Conservation (phyloP, 2,113 vertebrate species). For the Brachirus orientalis region DNA sequence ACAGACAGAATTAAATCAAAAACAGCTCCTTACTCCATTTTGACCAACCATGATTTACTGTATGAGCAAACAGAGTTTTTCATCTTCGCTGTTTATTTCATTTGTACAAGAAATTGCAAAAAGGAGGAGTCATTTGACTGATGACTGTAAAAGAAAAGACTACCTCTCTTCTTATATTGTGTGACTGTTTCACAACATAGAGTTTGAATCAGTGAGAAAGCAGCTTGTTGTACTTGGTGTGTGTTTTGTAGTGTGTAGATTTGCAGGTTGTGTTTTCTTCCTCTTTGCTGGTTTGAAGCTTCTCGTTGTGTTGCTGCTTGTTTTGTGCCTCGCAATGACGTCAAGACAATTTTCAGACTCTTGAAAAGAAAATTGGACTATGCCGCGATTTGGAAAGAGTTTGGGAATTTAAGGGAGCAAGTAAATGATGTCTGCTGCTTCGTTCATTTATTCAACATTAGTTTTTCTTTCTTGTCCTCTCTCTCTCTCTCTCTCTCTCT, state of each 20-base stretch:
- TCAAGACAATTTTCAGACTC: constrained; percentile 55
- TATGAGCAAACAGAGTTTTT: background rate
- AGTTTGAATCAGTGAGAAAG: constrained; percentile 16
- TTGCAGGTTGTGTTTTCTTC: constrained; percentile 32
- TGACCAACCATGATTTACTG: background rate
- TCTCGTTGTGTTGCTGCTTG: constrained; percentile 40
- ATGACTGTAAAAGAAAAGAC: background rate
- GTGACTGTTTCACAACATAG: too few relatives aligned
- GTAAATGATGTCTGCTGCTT: background rate
- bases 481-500: constrained; percentile 3
- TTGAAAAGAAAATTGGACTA: constrained; percentile 49
- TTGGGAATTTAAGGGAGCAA: background rate
- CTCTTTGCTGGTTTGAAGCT: constrained; percentile 20
- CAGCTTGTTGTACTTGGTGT: constrained; percentile 43
- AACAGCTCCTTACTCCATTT: too few relatives aligned
- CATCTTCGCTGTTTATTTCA: too few relatives aligned
- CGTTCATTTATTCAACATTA: constrained; percentile 14
- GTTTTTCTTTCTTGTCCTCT: constrained; percentile 18
- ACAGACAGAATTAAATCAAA: too few relatives aligned
- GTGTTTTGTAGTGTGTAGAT: constrained; percentile 48
- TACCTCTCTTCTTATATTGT: background rate
- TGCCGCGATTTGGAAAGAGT: constrained; percentile 21
- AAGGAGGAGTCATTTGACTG: background rate
- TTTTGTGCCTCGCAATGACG: constrained; percentile 7
- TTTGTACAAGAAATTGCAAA: background rate